These are phyloP conservation scores for Drosophila ananassae DNA, from an alignment of 1,140 invertebrate genomes.

Conservation along the genomic window DNA sequence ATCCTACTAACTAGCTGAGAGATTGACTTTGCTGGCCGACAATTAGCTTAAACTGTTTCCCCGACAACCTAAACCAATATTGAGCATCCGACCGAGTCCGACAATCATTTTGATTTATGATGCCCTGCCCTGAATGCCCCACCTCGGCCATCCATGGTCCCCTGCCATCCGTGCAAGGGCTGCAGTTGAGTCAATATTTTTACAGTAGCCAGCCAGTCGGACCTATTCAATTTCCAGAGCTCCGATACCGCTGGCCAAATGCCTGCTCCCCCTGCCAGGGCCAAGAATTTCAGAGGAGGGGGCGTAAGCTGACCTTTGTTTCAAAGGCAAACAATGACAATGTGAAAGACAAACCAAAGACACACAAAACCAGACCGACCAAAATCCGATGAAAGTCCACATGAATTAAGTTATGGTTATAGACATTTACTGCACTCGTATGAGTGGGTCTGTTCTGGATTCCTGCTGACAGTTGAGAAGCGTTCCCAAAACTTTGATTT, in stretches of 20 bases:
- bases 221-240: constrained; percentile 44
- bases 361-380: constrained; percentile 23
- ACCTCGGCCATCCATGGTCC: not conserved
- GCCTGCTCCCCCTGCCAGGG: not conserved
- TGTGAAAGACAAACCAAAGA: constrained; percentile 47
- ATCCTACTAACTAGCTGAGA: not conserved
- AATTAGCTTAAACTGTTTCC: constrained; percentile 47
- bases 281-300: not conserved
- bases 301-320: constrained; percentile 46
- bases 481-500: not conserved
- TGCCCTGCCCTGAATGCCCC: not conserved
- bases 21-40: constrained; percentile 7
- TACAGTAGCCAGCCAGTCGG: constrained; percentile 23
- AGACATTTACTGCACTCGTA: constrained; percentile 47
- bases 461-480: constrained; percentile 32
- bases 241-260: constrained; percentile 12
- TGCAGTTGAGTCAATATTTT: constrained; percentile 47
- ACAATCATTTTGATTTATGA: constrained; percentile 46
- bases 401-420: constrained; percentile 49
- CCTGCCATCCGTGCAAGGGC: constrained; percentile 12
- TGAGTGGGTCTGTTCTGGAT: constrained; percentile 16
- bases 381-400: constrained; percentile 32
- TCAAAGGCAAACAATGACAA: constrained; percentile 46
- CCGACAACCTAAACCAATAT: constrained; percentile 36
- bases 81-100: constrained; percentile 19